A percentile compares a stretch with the other conserved stretches of the same genome.
Conservation (phyloP, 2,888 invertebrate species). For the Adelognathus sp. region DNA sequence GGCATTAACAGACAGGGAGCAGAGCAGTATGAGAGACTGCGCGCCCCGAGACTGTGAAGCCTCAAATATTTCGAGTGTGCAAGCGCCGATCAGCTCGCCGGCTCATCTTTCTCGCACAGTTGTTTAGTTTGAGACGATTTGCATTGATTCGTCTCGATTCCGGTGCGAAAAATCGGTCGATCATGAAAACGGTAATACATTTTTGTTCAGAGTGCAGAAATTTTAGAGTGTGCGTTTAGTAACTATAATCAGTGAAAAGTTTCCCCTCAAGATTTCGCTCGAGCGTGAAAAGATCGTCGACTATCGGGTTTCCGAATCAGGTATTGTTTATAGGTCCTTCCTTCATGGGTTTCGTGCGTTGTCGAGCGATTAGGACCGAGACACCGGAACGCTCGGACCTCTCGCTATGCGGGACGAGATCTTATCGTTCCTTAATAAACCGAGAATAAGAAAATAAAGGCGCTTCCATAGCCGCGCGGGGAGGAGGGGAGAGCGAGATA, state of each 20-base stretch:
- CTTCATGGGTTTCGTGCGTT: constrained; percentile 31
- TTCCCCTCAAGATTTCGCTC: not conserved
- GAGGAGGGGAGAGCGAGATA: constrained; percentile 63
- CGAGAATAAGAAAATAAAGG: constrained; percentile 67
- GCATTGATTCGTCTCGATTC: not conserved
- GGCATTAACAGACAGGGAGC: constrained; percentile 79
- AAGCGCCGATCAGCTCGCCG: constrained; percentile 29
- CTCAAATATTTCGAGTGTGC: constrained; percentile 68
- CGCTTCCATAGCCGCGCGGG: not conserved
- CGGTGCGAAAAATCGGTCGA: not conserved
- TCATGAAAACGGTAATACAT: not conserved
- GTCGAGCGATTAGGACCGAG: constrained; percentile 47
- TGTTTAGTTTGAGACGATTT: not conserved
- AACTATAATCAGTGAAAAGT: not conserved
- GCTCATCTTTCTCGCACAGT: constrained; percentile 23
- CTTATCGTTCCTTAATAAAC: constrained; percentile 72
- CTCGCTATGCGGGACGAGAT: constrained; percentile 44
- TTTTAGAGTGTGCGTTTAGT: too few species aligned
- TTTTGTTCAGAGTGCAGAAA: too few species aligned
- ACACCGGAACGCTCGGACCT: not conserved
- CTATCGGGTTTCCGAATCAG: constrained; percentile 32
- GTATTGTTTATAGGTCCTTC: constrained; percentile 53
- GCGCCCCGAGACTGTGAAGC: constrained; percentile 50
- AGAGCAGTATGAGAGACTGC: constrained; percentile 67
- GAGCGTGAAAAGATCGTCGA: constrained; percentile 45